Evolutionary conservation across 2,797 vertebrate species (phyloP), one percentile per base, ranked within the genome.

Genomic region (Xenentodon cancila): DNA sequence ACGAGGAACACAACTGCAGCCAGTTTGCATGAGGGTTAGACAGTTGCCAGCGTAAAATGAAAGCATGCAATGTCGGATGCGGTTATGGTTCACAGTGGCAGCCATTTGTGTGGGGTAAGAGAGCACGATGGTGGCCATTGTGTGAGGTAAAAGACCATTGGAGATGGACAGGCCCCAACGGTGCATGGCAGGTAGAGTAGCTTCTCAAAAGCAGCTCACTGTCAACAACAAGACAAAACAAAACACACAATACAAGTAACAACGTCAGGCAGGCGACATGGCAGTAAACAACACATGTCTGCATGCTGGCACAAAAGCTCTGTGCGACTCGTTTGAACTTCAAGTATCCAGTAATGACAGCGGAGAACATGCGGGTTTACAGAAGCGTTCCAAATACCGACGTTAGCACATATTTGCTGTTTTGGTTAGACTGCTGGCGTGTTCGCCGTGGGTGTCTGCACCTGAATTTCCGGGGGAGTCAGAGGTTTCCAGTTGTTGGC

Each of bases 401-500:
- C 45, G 27, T 67, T 40, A 50, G 2, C 45, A 43, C 50, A 34
- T 53, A 16, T 42, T 18, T 40, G 2, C 32, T 49, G n/a, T 37
- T 54, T 20, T 19, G 16, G 44, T 19, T 55, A 9, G 37, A 1
- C 25, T 25, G 20, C 16, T 48, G 7, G n/a, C 5, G 12, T 51
- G 22, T 72, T 54, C 55, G 42, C 42, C 11, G 19, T 13, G 27
- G 56, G 65, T 40, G 62, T 75, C 40, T 42, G 91, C 94, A 98
- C 96, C 96, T 97, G 96, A 86, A 95, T 95, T 90, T 95, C 94
- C 85, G 95, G 94, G 71, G 94, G 94, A 81, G 96, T 95, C 92
- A 96, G 94, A 90, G 95, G 94, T 94, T 95, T 98, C 97, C 97
- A 99, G 93, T 95, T 95, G 95, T 98, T 99, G 92, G 96, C 96